Percentiles rank a stretch among this genome's conserved stretches.
These are phyloP conservation scores for Acronicta leporina DNA, from an alignment of 2,888 invertebrate species.

Conservation along the genomic window DNA sequence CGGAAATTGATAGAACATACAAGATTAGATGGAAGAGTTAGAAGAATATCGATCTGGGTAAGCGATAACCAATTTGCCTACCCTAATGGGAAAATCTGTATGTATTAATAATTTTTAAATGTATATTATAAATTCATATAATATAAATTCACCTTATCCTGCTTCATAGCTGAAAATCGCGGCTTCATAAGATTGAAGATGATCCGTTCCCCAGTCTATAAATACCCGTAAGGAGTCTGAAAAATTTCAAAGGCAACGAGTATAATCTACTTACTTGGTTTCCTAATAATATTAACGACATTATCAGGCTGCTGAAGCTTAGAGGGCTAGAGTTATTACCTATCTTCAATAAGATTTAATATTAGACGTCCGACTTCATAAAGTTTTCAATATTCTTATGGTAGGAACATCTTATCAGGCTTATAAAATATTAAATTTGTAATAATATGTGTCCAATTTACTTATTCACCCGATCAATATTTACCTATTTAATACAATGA, in stretches of 20 bases:
- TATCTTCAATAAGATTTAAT: slow-evolving; percentile 5
- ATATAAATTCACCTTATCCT: neutral
- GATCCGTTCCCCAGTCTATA: neutral
- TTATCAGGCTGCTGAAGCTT: neutral
- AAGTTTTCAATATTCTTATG: slow-evolving; percentile 25
- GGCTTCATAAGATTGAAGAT: neutral
- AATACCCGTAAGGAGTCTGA: neutral
- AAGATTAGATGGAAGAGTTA: too few relatives aligned
- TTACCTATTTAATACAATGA: slow-evolving; percentile 19
- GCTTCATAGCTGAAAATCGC: neutral
- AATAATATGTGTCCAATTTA: slow-evolving; percentile 4
- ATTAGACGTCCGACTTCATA: neutral
- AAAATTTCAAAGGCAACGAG: neutral
- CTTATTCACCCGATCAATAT: slow-evolving; percentile 21
- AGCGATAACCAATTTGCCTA: too few relatives aligned
- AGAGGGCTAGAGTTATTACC: neutral
- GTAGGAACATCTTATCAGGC: slow-evolving; percentile 1
- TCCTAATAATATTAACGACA: slow-evolving; percentile 2
- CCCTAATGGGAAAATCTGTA: neutral
- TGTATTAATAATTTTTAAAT: neutral
- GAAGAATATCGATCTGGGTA: too few relatives aligned
- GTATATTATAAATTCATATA: too few relatives aligned
- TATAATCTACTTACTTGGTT: neutral
- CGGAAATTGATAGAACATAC: too few relatives aligned
- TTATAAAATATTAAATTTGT: slow-evolving; percentile 23